Evolutionary conservation across 2,888 invertebrate species (phyloP).

Genomic region (Aspidiotus destructor): DNA sequence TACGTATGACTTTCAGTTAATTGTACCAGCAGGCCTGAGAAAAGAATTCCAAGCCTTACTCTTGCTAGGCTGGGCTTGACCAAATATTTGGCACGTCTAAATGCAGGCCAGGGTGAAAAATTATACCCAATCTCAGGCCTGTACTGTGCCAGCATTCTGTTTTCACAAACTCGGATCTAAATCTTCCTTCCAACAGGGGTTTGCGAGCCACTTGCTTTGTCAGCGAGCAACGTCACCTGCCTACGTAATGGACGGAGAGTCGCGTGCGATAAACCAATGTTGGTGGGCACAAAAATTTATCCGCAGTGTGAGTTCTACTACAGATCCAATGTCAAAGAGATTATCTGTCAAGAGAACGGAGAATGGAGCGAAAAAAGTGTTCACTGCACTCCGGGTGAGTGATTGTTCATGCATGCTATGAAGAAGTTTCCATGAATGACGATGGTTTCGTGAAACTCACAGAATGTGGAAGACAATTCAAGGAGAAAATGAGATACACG

Average conservation of each 20-base stretch:
- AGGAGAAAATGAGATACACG: conserved; percentile 1
- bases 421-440: no score
- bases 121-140: no score
- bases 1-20: neutral
- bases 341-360: neutral
- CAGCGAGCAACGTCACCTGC: neutral
- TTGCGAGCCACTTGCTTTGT: neutral
- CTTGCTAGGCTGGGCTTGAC: no score
- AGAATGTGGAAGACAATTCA: conserved; percentile 2
- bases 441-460: no score
- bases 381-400: neutral
- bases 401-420: no score
- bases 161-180: neutral
- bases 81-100: no score
- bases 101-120: no score
- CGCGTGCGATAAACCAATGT: neutral
- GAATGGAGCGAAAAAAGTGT: neutral
- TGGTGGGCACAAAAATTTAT: conserved; percentile 1
- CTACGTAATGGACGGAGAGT: neutral
- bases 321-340: neutral
- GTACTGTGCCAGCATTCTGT: neutral
- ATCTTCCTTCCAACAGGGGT: neutral
- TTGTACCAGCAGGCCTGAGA: no score
- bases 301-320: neutral
- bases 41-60: no score